These are phyloP conservation scores for Astyanax mexicanus DNA, from an alignment of 2,797 vertebrate species.

Conservation along the genomic window DNA sequence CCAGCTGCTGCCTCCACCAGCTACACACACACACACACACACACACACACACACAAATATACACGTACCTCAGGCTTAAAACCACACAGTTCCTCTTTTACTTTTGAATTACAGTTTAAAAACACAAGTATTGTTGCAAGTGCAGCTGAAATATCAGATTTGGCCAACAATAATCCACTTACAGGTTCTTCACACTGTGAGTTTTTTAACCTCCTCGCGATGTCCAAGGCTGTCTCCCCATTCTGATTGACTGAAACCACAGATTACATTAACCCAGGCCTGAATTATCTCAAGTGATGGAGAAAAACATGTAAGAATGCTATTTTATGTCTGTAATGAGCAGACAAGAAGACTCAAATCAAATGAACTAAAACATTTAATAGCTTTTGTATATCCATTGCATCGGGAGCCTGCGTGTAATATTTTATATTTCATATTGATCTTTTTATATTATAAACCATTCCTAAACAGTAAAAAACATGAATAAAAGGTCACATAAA, in stretches of 20 bases:
- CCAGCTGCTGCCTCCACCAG: slow-evolving; percentile 84
- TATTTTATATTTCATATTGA: no score
- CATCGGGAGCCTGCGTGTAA: no score
- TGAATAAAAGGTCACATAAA: no score
- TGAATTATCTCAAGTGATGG: no score
- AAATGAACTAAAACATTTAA: no score
- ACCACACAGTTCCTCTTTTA: not conserved
- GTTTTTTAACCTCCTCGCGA: slow-evolving; percentile 82
- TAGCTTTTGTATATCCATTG: no score
- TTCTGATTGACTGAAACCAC: slow-evolving; percentile 83
- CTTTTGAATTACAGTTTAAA: not conserved
- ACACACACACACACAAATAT: slow-evolving; percentile 18
- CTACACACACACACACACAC: slow-evolving; percentile 65
- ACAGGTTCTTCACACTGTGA: slow-evolving; percentile 87
- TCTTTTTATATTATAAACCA: no score
- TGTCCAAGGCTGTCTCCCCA: slow-evolving; percentile 86
- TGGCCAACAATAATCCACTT: slow-evolving; percentile 63
- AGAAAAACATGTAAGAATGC: no score
- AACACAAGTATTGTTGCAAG: not conserved
- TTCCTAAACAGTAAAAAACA: no score
- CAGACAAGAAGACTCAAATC: no score
- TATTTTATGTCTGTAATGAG: no score
- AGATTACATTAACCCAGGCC: no score
- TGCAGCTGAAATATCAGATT: not conserved
- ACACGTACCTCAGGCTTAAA: not conserved